Percentiles rank a stretch among this genome's conserved stretches.
phyloP scores from a whole-genome alignment of 2,113 vertebrate species.

The Dasyprocta punctata region DNA sequence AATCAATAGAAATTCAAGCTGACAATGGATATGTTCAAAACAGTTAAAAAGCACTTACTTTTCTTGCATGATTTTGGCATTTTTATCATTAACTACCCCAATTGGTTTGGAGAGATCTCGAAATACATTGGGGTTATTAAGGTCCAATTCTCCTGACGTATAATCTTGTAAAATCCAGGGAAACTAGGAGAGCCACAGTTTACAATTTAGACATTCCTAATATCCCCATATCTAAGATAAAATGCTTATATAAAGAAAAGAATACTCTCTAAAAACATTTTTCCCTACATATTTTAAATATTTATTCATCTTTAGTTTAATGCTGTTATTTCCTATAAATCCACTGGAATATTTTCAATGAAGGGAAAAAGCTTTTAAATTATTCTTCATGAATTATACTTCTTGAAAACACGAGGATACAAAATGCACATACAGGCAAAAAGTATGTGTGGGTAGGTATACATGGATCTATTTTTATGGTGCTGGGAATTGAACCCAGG shows the following conservation, averaged over 20 bases:
- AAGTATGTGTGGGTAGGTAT: background rate
- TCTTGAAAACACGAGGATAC: slow-evolving; percentile 11
- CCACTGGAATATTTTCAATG: slow-evolving; percentile 34
- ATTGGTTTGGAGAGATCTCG: slow-evolving; percentile 97
- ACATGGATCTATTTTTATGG: background rate
- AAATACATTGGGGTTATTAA: slow-evolving; percentile 95
- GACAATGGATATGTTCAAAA: background rate
- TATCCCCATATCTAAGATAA: background rate
- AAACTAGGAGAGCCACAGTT: slow-evolving; percentile 87
- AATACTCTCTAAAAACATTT: slow-evolving; percentile 24
- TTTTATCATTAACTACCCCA: slow-evolving; percentile 96
- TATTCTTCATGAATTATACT: background rate
- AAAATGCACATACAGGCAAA: slow-evolving; percentile 40
- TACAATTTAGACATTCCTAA: slow-evolving; percentile 59
- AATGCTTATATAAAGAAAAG: background rate
- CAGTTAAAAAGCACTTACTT: slow-evolving; percentile 88
- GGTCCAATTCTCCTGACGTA: slow-evolving; percentile 95
- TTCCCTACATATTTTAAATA: background rate
- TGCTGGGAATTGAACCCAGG: background rate
- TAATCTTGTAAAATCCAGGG: slow-evolving; percentile 97
- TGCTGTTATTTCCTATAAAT: background rate
- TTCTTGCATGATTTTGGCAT: slow-evolving; percentile 93
- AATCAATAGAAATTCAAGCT: slow-evolving; percentile 53
- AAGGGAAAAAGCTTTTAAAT: slow-evolving; percentile 6
- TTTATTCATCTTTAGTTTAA: slow-evolving; percentile 8